phyloP scores from a whole-genome alignment of 2,113 vertebrate species.

The Plestiodon gilberti region DNA sequence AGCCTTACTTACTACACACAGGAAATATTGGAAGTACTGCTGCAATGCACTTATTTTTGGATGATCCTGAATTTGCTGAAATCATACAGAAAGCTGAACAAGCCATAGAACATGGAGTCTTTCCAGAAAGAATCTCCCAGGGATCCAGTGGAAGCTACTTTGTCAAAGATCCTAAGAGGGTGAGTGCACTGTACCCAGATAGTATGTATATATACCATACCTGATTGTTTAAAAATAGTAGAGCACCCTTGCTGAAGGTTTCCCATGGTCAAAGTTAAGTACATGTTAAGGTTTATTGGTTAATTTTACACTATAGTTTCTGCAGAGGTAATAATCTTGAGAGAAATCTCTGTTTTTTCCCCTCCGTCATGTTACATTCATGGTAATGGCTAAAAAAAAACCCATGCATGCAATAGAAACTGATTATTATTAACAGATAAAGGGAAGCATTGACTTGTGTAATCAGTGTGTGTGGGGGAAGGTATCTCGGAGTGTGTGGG shows the following conservation, averaged over 20 bases:
- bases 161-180: conserved; percentile 94
- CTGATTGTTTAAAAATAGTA: not conserved
- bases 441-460: not conserved
- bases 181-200: conserved; percentile 70
- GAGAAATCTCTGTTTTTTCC: not conserved
- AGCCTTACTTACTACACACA: conserved; percentile 45
- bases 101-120: conserved; percentile 88
- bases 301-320: not conserved
- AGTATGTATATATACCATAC: not conserved
- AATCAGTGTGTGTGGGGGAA: not conserved
- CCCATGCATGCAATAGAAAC: too few relatives aligned
- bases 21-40: conserved; percentile 71
- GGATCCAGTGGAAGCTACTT: conserved; percentile 98
- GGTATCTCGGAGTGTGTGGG: too few relatives aligned
- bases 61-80: conserved; percentile 92
- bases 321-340: not conserved
- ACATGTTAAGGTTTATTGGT: not conserved
- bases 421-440: not conserved
- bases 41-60: conserved; percentile 87
- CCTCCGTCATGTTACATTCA: not conserved
- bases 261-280: not conserved
- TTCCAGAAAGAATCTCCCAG: conserved; percentile 94
- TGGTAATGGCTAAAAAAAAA: not conserved
- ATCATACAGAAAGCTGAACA: conserved; percentile 88
- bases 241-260: not conserved